Base-by-base conservation (phyloP, 2,797 vertebrate genomes). In the Allobates femoralis region DNA sequence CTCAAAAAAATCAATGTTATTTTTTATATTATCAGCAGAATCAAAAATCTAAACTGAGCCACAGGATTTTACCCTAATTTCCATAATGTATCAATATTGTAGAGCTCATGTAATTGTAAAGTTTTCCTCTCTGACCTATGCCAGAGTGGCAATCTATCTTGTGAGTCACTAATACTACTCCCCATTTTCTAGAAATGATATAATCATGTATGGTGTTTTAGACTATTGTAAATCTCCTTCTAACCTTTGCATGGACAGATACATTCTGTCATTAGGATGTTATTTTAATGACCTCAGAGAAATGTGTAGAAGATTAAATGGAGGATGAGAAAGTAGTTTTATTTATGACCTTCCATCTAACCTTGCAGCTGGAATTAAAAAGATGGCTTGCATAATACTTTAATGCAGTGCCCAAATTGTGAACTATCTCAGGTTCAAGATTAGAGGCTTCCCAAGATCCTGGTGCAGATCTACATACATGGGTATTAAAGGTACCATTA, bases 171-270 rank as follows among this genome's bases (percentile, higher is more conserved):
- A 21, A 69, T 19, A 34, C 19, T 67, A 34, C 7, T 14, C 3
- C 5, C 32, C 32, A 69, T 32, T 32, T 67, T 23, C 19, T 69
- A 37, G 66, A 23, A 56, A 53, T 21, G 16, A 14, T 55, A 28
- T 53, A 32, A 32, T 76, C 10, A 18, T 1, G 3, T 78, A 34
- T 26, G 23, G 30, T 14, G 78, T 78, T 37, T 34, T 41, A 55
- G 15, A 6, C n/a, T 18, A 37, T 41, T 77, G 73, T 77, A 77
- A 85, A 85, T 85, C 58, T 85, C 11, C 28, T 11, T 8, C 14
- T 78, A 56, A 78, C 75, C 83, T 85, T 78, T 78, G 3, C 53
- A 18, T 67, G 60, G 58, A 56, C 58, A 82, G 30, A 58, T 12
- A 34, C 19, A 23, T 21, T 84, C 37, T 60, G 3, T 30, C 21